phyloP scores from a whole-genome alignment of 2,888 invertebrate species.

The Eristalis arbustorum region DNA sequence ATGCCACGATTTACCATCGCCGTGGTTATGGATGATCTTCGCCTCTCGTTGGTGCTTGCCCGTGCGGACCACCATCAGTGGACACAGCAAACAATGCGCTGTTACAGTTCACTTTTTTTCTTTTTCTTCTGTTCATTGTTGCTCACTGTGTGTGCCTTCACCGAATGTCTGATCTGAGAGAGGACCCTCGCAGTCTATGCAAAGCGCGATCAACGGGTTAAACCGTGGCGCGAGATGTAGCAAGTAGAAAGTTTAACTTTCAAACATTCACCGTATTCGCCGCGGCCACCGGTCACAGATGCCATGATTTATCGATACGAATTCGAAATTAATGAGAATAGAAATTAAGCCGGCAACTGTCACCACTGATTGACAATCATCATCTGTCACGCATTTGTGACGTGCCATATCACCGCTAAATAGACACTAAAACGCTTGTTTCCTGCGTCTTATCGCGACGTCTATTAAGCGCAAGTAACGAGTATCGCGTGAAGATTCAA shows the following conservation, averaged over 20 bases:
- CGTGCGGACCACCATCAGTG: neutral
- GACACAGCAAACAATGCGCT: neutral
- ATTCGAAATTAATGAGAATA: neutral
- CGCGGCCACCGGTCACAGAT: slow-evolving; percentile 17
- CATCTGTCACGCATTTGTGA: neutral
- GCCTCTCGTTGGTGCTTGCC: neutral
- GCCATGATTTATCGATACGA: slow-evolving; percentile 43
- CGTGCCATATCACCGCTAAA: neutral
- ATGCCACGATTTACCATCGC: neutral
- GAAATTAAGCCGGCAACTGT: neutral
- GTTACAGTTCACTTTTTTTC: neutral
- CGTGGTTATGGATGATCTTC: neutral
- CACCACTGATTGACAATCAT: neutral
- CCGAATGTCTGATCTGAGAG: neutral
- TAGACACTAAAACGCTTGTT: neutral
- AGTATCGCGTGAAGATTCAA: neutral
- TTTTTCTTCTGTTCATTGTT: neutral
- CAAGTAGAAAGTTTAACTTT: slow-evolving; percentile 56
- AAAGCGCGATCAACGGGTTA: neutral
- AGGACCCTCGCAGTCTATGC: neutral
- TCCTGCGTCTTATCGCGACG: neutral
- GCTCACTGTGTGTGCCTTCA: neutral
- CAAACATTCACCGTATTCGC: slow-evolving; percentile 22
- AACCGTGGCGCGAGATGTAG: neutral
- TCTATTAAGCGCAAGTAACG: neutral